phyloP scores from a whole-genome alignment of 2,113 vertebrate genomes.

The Brachionichthys hirsutus region DNA sequence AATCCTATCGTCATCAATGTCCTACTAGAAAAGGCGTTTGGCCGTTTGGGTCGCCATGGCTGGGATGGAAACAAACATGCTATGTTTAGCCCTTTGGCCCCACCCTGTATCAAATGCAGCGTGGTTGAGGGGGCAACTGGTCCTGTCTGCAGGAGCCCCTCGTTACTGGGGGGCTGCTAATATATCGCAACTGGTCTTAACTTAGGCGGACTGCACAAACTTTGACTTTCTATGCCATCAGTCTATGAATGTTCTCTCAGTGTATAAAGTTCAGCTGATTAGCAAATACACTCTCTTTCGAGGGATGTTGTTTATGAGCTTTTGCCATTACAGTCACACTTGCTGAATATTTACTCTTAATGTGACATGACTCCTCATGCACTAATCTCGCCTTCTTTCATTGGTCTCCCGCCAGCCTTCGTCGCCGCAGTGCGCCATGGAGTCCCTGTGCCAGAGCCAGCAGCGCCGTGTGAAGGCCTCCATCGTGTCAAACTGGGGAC shows the following conservation, averaged over 20 bases:
- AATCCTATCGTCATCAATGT: background rate
- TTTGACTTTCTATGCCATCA: no score
- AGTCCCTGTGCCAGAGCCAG: slow-evolving; percentile 86
- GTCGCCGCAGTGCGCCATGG: no score
- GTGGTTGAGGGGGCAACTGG: background rate
- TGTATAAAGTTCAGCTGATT: no score
- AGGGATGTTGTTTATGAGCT: background rate
- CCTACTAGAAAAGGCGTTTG: slow-evolving; percentile 3
- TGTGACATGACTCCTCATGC: no score
- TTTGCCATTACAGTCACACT: no score
- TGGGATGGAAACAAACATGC: slow-evolving; percentile 20
- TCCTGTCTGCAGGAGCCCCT: no score
- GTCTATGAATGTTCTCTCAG: background rate
- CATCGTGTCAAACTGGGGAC: slow-evolving; percentile 89
- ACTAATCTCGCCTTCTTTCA: no score
- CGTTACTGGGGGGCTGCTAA: no score
- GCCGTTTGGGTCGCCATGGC: slow-evolving; percentile 4
- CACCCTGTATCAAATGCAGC: slow-evolving; percentile 32
- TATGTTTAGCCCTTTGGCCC: slow-evolving; percentile 54
- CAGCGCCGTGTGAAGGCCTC: slow-evolving; percentile 89
- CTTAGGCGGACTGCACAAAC: no score
- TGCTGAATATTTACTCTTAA: no score
- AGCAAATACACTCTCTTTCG: background rate
- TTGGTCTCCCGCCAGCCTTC: no score
- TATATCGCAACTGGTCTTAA: no score